phyloP scores from a whole-genome alignment of 2,113 vertebrate genomes.

The Heptranchias perlo region DNA sequence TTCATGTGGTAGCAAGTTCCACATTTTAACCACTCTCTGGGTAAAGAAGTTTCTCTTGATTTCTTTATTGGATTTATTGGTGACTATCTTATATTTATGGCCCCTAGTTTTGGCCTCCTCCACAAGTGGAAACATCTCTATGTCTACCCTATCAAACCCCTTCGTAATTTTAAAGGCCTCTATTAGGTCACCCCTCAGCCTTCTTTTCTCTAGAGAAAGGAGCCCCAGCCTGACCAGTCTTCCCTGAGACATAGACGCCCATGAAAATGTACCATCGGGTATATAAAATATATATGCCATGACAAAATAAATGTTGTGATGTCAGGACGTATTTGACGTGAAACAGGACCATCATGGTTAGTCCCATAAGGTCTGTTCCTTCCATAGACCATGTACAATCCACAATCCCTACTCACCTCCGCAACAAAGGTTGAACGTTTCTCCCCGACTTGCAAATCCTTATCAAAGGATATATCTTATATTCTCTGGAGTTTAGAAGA shows the following conservation, averaged over 20 bases:
- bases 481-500: no score
- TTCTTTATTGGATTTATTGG: no score
- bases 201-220: no score
- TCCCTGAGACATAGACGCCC: neutral
- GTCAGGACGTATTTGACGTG: neutral
- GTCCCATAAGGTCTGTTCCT: neutral
- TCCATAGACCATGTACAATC: neutral
- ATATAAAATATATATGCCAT: neutral
- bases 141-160: neutral
- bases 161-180: no score
- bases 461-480: no score
- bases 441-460: neutral
- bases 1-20: no score
- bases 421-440: neutral
- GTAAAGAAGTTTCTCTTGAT: no score
- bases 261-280: neutral
- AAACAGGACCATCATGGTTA: neutral
- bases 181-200: no score
- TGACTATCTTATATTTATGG: no score
- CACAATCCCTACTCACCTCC: neutral
- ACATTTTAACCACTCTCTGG: no score
- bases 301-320: neutral
- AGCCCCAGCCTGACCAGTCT: neutral
- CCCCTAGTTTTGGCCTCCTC: neutral
- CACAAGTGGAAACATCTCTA: neutral